A percentile compares a stretch with the other conserved stretches of the same genome.
These are phyloP conservation scores for Paramisgurnus dabryanus DNA, from an alignment of 2,113 vertebrate genomes.

Conservation along the genomic window DNA sequence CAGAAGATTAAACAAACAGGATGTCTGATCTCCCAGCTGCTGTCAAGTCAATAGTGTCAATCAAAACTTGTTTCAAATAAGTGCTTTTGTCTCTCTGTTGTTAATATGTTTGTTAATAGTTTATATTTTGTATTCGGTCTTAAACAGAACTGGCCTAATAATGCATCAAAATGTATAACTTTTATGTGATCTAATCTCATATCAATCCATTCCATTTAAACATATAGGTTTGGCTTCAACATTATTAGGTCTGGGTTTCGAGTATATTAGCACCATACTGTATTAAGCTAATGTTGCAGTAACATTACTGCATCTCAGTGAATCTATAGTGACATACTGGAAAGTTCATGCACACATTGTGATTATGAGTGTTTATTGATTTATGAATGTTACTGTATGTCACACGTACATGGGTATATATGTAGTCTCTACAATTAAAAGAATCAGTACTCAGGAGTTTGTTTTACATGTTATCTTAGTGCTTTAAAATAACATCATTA, in stretches of 20 bases:
- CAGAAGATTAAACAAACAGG: slow-evolving; percentile 29
- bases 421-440: slow-evolving; percentile 54
- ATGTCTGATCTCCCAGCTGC: slow-evolving; percentile 38
- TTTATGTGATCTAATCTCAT: slow-evolving; percentile 6
- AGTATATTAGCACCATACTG: slow-evolving; percentile 18
- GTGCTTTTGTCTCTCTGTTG: slow-evolving; percentile 4
- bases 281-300: slow-evolving; percentile 39
- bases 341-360: slow-evolving; percentile 14
- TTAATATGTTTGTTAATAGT: slow-evolving; percentile 14
- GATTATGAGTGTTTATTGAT: slow-evolving; percentile 60
- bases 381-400: slow-evolving; percentile 48
- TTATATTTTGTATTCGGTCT: background rate
- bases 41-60: slow-evolving; percentile 26
- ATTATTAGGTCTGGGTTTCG: slow-evolving; percentile 28
- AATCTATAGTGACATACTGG: slow-evolving; percentile 16
- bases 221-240: slow-evolving; percentile 10
- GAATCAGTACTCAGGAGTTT: slow-evolving; percentile 71
- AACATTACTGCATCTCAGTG: slow-evolving; percentile 30
- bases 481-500: slow-evolving; percentile 60
- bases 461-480: slow-evolving; percentile 55
- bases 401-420: slow-evolving; percentile 31
- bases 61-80: slow-evolving; percentile 12
- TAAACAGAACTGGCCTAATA: background rate
- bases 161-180: background rate
- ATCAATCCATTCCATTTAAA: background rate